A percentile compares a stretch with the other conserved stretches of the same genome.
Conservation (phyloP, 2,888 invertebrate species). For the Brachylomia viminalis region DNA sequence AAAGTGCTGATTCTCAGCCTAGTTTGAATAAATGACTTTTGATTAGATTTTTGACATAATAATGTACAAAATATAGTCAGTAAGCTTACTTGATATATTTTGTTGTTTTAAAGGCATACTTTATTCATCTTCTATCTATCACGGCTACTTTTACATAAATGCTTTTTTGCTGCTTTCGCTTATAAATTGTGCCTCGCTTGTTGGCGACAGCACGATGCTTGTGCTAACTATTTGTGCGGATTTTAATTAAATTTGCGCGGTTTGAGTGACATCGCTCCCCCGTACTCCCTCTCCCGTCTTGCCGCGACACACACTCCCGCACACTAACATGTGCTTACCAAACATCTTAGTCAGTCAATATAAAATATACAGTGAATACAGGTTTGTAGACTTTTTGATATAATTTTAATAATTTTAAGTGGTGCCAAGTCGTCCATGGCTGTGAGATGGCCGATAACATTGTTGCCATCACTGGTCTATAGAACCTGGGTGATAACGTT, state of each 20-base stretch:
- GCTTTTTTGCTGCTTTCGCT: conserved; percentile 20
- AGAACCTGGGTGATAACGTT: no score
- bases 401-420: not conserved
- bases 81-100: no score
- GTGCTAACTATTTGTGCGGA: conserved; percentile 66
- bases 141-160: not conserved
- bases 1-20: no score
- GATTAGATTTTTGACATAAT: no score
- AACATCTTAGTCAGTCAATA: conserved; percentile 17
- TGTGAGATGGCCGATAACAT: not conserved
- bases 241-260: conserved; percentile 75
- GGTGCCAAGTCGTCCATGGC: not conserved
- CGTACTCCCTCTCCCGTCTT: not conserved
- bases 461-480: not conserved
- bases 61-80: no score
- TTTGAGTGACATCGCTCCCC: conserved; percentile 63
- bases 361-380: not conserved
- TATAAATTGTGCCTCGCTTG: not conserved
- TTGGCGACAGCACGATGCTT: conserved; percentile 37
- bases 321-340: conserved; percentile 4
- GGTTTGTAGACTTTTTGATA: not conserved
- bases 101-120: not conserved
- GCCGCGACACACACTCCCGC: conserved; percentile 22
- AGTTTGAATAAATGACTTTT: no score
- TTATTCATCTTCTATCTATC: not conserved